Evolutionary conservation across 2,888 invertebrate genomes (phyloP).

Genomic region (Epinotia ramella): DNA sequence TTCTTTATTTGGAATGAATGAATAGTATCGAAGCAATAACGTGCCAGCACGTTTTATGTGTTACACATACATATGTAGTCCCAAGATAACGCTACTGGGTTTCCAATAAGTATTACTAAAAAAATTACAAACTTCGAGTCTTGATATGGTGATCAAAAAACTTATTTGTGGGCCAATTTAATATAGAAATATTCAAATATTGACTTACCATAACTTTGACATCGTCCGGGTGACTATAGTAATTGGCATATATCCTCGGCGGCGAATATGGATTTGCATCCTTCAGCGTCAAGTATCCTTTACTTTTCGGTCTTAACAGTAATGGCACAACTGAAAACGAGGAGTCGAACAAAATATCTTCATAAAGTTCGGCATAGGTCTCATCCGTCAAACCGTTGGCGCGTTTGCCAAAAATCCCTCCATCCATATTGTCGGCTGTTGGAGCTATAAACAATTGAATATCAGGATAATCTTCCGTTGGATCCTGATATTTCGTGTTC

Average conservation of each 20-base stretch:
- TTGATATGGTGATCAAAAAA: no score
- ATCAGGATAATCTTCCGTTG: conserved; percentile 90
- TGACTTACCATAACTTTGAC: conserved; percentile 88
- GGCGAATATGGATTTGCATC: conserved; percentile 89
- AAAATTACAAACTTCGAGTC: no score
- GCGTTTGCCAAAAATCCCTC: conserved; percentile 89
- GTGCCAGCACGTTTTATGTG: neutral
- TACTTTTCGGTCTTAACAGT: conserved; percentile 89
- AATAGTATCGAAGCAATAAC: neutral
- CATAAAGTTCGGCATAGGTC: conserved; percentile 88
- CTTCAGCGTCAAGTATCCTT: conserved; percentile 88
- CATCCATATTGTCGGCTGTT: conserved; percentile 91
- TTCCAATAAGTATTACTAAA: no score
- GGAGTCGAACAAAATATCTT: conserved; percentile 88
- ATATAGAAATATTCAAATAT: neutral
- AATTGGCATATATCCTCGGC: conserved; percentile 95
- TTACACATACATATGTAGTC: no score
- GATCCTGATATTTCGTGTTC: conserved; percentile 89
- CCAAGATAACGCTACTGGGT: no score
- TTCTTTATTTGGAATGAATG: neutral
- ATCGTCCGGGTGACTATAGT: conserved; percentile 90
- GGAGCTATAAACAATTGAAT: conserved; percentile 91
- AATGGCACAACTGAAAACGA: conserved; percentile 89
- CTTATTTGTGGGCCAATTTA: no score
- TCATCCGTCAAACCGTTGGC: conserved; percentile 88